Evolutionary conservation across 2,797 vertebrate species (phyloP).

Genomic region (Urosaurus nigricauda): DNA sequence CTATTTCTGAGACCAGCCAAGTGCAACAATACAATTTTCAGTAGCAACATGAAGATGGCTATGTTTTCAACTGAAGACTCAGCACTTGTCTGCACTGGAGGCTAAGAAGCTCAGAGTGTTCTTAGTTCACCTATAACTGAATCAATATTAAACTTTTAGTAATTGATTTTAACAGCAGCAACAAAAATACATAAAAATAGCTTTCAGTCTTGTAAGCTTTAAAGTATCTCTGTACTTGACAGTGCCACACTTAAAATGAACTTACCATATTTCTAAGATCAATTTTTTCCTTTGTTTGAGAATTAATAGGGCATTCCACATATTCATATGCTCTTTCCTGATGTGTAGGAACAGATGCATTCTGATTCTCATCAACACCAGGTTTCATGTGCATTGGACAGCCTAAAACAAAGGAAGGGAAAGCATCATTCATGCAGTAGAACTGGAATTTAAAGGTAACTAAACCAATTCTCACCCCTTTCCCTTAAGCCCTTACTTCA

Average conservation of each 20-base stretch:
- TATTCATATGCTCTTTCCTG: constrained; percentile 92
- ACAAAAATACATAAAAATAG: neutral
- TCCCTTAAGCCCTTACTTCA: neutral
- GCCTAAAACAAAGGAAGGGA: constrained; percentile 67
- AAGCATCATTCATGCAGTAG: neutral
- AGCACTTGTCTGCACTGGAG: neutral
- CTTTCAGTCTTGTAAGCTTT: neutral
- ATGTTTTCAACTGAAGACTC: neutral
- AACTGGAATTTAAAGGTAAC: neutral
- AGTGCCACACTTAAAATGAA: neutral
- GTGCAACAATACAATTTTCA: neutral
- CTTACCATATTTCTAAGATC: constrained; percentile 95
- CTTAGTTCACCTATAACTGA: neutral
- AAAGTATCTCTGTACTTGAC: neutral
- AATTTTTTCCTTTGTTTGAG: constrained; percentile 79
- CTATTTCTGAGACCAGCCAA: neutral
- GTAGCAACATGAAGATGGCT: neutral
- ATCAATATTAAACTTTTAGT: neutral
- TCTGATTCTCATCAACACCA: constrained; percentile 52
- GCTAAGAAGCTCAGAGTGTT: neutral
- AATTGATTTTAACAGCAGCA: constrained; percentile 9
- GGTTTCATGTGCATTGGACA: constrained; percentile 78
- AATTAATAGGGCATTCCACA: constrained; percentile 86
- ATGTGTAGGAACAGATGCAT: constrained; percentile 82
- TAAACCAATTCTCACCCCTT: neutral